These are phyloP conservation scores for Deilephila porcellus DNA, from an alignment of 2,888 invertebrate genomes.

Conservation along the genomic window DNA sequence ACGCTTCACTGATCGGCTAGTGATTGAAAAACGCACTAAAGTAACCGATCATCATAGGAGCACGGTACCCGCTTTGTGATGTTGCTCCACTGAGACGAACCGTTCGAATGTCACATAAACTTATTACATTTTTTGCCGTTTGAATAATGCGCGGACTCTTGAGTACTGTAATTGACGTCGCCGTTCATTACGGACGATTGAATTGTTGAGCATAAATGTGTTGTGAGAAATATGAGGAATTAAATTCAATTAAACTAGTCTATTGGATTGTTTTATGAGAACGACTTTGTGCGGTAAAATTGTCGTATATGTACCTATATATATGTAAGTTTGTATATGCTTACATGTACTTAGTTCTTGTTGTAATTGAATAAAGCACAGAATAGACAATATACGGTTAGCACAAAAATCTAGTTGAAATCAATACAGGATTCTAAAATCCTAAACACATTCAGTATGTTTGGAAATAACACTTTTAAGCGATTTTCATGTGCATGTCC, in stretches of 20 bases:
- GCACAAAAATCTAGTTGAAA: no score
- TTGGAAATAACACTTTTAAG: neutral
- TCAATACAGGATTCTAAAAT: no score
- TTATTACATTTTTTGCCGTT: conserved; percentile 17
- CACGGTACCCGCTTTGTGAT: conserved; percentile 51
- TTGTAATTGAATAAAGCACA: no score
- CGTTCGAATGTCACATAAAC: conserved; percentile 19
- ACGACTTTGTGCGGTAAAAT: no score
- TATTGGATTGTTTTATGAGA: neutral
- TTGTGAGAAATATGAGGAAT: neutral
- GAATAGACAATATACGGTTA: no score
- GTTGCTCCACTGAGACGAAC: conserved; percentile 42
- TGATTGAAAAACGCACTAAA: conserved; percentile 68
- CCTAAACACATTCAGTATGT: neutral
- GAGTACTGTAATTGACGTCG: conserved; percentile 14
- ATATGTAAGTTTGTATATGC: no score
- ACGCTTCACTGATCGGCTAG: conserved; percentile 62
- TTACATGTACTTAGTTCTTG: no score
- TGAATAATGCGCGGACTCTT: neutral
- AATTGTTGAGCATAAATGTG: neutral
- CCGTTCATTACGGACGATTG: conserved; percentile 6
- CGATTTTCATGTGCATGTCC: neutral
- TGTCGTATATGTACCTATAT: no score
- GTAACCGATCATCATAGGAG: conserved; percentile 64
- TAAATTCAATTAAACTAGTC: neutral